phyloP scores from a whole-genome alignment of 2,113 vertebrate genomes.

The Bathybates hornii region DNA sequence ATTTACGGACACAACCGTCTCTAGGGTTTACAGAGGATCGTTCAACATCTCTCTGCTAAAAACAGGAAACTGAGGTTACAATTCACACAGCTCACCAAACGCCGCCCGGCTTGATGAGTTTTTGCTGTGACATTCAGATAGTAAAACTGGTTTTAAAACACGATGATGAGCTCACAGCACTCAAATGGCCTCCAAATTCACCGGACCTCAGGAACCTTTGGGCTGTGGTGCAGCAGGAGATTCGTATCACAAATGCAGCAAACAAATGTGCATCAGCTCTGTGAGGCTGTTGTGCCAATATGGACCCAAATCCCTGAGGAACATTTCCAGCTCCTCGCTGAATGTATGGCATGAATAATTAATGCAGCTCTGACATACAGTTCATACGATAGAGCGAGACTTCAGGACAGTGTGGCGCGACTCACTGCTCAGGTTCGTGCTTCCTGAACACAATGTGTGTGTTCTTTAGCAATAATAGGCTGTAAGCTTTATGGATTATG shows the following conservation, averaged over 20 bases:
- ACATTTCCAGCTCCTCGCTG: not conserved
- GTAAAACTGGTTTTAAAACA: not conserved
- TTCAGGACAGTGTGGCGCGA: not conserved
- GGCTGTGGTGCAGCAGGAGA: not conserved
- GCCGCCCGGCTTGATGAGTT: not conserved
- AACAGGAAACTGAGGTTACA: not conserved
- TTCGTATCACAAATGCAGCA: not conserved
- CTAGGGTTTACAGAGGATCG: accelerated
- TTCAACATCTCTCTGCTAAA: not conserved
- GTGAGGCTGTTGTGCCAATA: not conserved
- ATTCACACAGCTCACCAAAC: not conserved
- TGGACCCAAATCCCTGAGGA: not conserved
- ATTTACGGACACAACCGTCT: not conserved
- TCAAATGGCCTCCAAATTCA: accelerated
- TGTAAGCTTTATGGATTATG: not conserved
- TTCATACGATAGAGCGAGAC: not conserved
- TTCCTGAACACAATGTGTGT: not conserved
- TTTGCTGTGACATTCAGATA: not conserved
- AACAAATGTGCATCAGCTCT: not conserved
- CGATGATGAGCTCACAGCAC: not conserved
- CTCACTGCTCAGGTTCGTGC: not conserved
- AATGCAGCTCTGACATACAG: not conserved
- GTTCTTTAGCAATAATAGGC: not conserved
- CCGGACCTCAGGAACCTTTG: not conserved
- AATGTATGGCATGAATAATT: not conserved